Evolutionary conservation across 37 sponge, comb jelly and placozoan genomes (phyloP).

Genomic region (Ephydatia muelleri): DNA sequence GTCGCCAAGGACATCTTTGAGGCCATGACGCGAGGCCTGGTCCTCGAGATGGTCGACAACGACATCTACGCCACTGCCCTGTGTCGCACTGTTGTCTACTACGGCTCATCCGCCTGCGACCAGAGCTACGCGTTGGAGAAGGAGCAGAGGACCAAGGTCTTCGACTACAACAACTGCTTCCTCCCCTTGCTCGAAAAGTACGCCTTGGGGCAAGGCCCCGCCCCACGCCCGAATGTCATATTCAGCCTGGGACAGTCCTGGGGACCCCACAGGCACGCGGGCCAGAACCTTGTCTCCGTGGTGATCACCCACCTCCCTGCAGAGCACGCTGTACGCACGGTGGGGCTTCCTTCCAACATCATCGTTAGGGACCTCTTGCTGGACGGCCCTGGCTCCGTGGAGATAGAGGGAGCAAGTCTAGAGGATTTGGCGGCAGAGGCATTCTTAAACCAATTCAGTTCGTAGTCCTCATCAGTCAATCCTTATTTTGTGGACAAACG

Average conservation of each 20-base stretch:
- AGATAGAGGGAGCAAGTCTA: constrained; percentile 18
- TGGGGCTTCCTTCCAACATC: constrained; percentile 19
- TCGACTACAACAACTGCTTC: constrained; percentile 64
- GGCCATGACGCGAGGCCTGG: constrained; percentile 53
- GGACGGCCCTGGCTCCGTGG: constrained; percentile 32
- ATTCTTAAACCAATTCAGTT: constrained; percentile 24
- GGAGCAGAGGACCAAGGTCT: constrained; percentile 52
- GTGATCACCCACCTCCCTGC: constrained; percentile 62
- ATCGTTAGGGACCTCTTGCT: constrained; percentile 20
- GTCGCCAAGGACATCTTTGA: constrained; percentile 36
- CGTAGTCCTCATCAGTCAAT: too few species aligned
- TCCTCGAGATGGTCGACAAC: constrained; percentile 43
- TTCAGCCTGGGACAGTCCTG: constrained; percentile 82
- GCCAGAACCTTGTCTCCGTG: constrained; percentile 58
- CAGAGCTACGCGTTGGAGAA: constrained; percentile 33
- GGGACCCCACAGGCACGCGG: constrained; percentile 68
- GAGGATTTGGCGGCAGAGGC: constrained; percentile 45
- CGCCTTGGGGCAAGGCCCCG: constrained; percentile 13
- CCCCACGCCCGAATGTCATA: constrained; percentile 60
- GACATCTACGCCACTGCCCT: constrained; percentile 63
- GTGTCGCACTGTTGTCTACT: constrained; percentile 35
- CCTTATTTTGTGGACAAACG: not conserved
- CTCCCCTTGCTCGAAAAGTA: constrained; percentile 43
- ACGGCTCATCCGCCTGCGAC: constrained; percentile 20
- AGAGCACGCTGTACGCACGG: constrained; percentile 28